Conservation (phyloP, 2,888 invertebrate genomes). For the Diachrysia chrysitis region DNA sequence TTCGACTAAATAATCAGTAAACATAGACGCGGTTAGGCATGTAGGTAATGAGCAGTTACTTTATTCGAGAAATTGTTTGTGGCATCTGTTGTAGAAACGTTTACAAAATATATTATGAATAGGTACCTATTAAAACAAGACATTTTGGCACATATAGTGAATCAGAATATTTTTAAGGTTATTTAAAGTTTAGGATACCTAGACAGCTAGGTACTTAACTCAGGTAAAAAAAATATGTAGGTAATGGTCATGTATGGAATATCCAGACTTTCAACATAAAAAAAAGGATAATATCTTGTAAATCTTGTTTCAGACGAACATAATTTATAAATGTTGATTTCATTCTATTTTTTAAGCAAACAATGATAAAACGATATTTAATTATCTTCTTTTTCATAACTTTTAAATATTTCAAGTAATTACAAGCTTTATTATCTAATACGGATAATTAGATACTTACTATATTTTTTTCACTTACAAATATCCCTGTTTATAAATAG, state of each 20-base stretch:
- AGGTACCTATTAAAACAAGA: background rate
- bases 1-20: no score
- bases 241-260: no score
- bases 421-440: background rate
- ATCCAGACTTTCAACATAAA: no score
- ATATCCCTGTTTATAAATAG: constrained; percentile 46
- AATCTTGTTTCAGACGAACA: background rate
- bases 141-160: constrained; percentile 31
- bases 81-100: background rate
- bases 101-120: background rate
- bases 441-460: constrained; percentile 9
- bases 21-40: no score
- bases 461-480: constrained; percentile 33
- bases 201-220: no score
- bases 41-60: background rate
- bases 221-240: no score
- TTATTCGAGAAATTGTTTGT: background rate
- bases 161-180: background rate
- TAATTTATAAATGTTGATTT: background rate
- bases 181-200: background rate
- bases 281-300: background rate
- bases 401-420: background rate
- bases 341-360: background rate
- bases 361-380: background rate
- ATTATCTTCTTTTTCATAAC: background rate